phyloP scores from a whole-genome alignment of 2,888 invertebrate species.

The Emmelina monodactyla region DNA sequence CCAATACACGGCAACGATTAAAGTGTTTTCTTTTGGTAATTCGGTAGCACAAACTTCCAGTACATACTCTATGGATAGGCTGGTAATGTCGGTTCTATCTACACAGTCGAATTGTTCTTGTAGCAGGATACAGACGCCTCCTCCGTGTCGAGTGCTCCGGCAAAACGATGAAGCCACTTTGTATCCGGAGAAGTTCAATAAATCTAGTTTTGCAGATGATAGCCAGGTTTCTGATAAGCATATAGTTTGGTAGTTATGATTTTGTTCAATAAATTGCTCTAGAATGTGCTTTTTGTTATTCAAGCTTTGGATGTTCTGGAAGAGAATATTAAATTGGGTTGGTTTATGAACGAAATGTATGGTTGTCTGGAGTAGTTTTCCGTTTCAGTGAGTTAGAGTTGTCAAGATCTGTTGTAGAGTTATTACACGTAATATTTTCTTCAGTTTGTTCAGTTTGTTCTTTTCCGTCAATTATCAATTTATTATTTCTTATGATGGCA shows the following conservation, averaged over 20 bases:
- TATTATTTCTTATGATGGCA: background rate
- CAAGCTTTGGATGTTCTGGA: conserved; percentile 11
- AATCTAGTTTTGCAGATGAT: conserved; percentile 2
- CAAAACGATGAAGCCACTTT: conserved; percentile 9
- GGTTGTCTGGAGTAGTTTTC: no score
- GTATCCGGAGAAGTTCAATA: conserved; percentile 7
- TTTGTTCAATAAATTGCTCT: conserved; percentile 5
- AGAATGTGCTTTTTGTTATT: conserved; percentile 11
- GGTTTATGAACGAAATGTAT: background rate
- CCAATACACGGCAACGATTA: conserved; percentile 12
- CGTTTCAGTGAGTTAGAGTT: background rate
- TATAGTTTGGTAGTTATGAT: conserved; percentile 3
- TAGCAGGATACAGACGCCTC: conserved; percentile 9
- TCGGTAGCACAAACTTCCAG: conserved; percentile 11
- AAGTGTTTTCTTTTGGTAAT: conserved; percentile 7
- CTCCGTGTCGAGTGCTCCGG: conserved; percentile 5
- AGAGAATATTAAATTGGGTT: conserved; percentile 3
- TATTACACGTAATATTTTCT: background rate
- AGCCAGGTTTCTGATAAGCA: conserved; percentile 11
- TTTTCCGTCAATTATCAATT: conserved; percentile 1
- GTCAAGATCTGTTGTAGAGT: background rate
- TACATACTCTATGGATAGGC: conserved; percentile 12
- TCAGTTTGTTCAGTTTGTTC: background rate
- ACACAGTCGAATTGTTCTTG: conserved; percentile 4
- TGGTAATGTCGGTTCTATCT: conserved; percentile 5